Evolutionary conservation across 2,888 invertebrate species (phyloP).

Genomic region (Pasiphila rectangulata): DNA sequence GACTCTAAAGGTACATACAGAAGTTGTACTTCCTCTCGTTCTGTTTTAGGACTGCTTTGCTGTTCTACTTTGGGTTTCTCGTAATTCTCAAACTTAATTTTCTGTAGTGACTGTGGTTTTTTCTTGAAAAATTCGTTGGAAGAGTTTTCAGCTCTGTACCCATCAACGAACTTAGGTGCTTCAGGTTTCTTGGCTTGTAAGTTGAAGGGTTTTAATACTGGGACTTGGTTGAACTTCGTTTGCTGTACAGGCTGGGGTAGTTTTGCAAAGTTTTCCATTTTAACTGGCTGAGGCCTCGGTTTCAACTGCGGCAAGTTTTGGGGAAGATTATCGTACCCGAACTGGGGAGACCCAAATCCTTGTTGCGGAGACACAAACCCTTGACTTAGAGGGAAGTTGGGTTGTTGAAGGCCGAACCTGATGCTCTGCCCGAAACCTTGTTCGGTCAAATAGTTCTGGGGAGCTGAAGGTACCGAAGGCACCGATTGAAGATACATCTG

Average conservation of each 20-base stretch:
- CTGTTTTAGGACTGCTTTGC: constrained; percentile 46
- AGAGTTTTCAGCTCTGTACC: constrained; percentile 64
- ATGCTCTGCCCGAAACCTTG: constrained; percentile 70
- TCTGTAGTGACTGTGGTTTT: constrained; percentile 63
- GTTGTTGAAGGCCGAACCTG: constrained; percentile 66
- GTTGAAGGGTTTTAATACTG: constrained; percentile 52
- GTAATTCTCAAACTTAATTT: constrained; percentile 61
- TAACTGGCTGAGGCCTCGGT: constrained; percentile 52
- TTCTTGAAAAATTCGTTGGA: constrained; percentile 48
- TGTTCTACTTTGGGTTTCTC: constrained; percentile 43
- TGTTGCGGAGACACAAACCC: constrained; percentile 69
- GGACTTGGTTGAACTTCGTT: constrained; percentile 29
- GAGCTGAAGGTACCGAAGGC: constrained; percentile 66
- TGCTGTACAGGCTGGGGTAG: constrained; percentile 31
- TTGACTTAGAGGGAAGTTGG: constrained; percentile 65
- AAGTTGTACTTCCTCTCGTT: constrained; percentile 86
- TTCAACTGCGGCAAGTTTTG: constrained; percentile 50
- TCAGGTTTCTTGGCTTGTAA: constrained; percentile 54
- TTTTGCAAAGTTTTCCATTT: constrained; percentile 53
- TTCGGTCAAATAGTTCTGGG: constrained; percentile 68
- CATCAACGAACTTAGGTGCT: constrained; percentile 65
- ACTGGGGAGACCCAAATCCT: constrained; percentile 64
- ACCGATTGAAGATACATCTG: constrained; percentile 69
- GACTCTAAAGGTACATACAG: constrained; percentile 91
- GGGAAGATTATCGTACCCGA: constrained; percentile 54